phyloP scores from a whole-genome alignment of 2,113 vertebrate genomes.

The Oreocharis arfaki region DNA sequence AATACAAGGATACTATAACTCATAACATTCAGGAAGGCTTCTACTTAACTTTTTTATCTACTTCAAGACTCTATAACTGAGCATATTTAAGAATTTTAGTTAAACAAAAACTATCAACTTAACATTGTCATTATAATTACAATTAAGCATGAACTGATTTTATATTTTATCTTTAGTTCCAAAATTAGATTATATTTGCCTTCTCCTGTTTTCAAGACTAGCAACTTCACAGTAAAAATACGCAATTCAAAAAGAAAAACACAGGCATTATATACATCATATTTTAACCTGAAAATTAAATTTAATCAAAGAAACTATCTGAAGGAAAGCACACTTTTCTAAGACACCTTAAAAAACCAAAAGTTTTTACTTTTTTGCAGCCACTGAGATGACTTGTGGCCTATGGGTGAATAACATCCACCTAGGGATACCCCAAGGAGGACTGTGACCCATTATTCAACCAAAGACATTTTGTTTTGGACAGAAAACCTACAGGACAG shows the following conservation, averaged over 20 bases:
- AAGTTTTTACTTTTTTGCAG: neutral
- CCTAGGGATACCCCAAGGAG: neutral
- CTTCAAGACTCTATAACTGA: neutral
- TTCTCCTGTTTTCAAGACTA: neutral
- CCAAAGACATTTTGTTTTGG: neutral
- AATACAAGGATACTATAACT: neutral
- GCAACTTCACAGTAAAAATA: neutral
- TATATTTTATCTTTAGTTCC: neutral
- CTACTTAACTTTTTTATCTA: neutral
- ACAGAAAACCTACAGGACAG: neutral
- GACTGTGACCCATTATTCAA: neutral
- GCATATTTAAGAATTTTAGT: neutral
- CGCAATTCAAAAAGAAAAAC: neutral
- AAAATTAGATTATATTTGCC: neutral
- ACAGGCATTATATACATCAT: neutral
- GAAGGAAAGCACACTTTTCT: neutral
- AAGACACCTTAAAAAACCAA: neutral
- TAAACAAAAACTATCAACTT: neutral
- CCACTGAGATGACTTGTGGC: neutral
- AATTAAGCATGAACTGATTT: neutral
- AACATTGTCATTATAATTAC: neutral
- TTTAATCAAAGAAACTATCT: neutral
- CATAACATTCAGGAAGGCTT: neutral
- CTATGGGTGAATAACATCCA: rapidly evolving
- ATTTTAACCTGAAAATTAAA: neutral